Percentiles rank a stretch among this genome's conserved stretches.
phyloP scores from a whole-genome alignment of 2,797 vertebrate genomes.

The Erpetoichthys calabaricus region DNA sequence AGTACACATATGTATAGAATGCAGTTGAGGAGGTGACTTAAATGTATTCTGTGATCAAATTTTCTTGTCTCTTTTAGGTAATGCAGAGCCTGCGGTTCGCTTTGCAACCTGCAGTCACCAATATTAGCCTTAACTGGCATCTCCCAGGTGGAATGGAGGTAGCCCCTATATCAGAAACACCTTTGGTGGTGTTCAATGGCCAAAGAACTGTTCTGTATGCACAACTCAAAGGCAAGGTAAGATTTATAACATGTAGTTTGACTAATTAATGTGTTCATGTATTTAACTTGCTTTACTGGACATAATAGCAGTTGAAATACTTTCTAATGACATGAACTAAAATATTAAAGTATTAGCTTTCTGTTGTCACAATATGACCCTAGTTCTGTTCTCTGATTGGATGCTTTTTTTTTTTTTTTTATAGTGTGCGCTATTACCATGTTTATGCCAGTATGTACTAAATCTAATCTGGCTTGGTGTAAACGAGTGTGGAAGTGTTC shows the following conservation, averaged over 20 bases:
- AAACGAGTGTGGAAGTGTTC: too few relatives aligned
- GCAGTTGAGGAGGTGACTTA: neutral
- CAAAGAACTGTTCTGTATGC: slow-evolving; percentile 50
- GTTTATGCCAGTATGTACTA: too few relatives aligned
- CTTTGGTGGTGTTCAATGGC: slow-evolving; percentile 52
- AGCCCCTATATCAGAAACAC: slow-evolving; percentile 41
- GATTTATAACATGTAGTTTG: slow-evolving; percentile 3
- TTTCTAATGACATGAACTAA: too few relatives aligned
- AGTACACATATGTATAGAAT: neutral
- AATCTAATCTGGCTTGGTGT: too few relatives aligned
- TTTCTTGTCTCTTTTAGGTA: slow-evolving; percentile 28
- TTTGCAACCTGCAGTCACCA: slow-evolving; percentile 46
- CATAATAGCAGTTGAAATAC: neutral
- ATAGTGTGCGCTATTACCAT: too few relatives aligned
- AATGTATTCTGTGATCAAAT: too few relatives aligned
- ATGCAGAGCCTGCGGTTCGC: slow-evolving; percentile 56
- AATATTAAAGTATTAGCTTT: too few relatives aligned
- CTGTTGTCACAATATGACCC: too few relatives aligned
- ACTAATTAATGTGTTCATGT: too few relatives aligned
- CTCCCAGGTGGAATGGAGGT: slow-evolving; percentile 43
- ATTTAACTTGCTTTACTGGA: neutral
- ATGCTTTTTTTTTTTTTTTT: too few relatives aligned
- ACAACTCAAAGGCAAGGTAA: slow-evolving; percentile 29
- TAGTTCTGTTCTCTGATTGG: too few relatives aligned
- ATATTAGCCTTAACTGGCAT: slow-evolving; percentile 39